Evolutionary conservation across 2,113 vertebrate species (phyloP), one percentile per base, ranked within the genome.

Genomic region (Felis catus): DNA sequence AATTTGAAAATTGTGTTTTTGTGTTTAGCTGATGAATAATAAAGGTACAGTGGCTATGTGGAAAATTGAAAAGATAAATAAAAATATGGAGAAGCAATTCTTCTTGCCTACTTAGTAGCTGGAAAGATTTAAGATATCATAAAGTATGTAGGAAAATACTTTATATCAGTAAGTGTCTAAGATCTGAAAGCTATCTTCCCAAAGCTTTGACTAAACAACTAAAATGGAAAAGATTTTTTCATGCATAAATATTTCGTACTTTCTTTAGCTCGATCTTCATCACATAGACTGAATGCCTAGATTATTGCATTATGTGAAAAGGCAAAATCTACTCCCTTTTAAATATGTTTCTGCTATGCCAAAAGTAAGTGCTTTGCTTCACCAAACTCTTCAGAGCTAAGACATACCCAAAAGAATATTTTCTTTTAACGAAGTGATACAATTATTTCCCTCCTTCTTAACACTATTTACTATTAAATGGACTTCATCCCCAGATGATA

Each of bases 21-120:
- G 29, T 61, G 68, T 95, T 94, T 76, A 83, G 66, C 79, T 71
- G 91, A 94, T 80, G 33, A 91, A 95, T 90, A 94, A 96, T 80
- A 83, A 86, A 92, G 58, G 31, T 53, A 96, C 36, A 53, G n/a
- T 39, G 33, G 58, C 63, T 87, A 15, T 87, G 78, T n/a, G 51
- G 48, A 65, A 92, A 97, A 94, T 33, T 84, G 41, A 58, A 76
- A 61, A 95, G 90, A 96, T 86, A 94, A 82, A 96, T 95, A 92
- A 92, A 95, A 95, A 87, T 65, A 70, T 0, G 2, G 8, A 95
- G 48, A 94, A 91, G 82, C 61, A 63, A 55, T 82, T 89, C 55
- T 89, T 89, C 76, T 81, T 83, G 76, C 39, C 68, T 66, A 53
- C 65, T 93, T 92, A 95, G 79, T 70, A 79, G 93, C 78, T 45